These are phyloP conservation scores for Nineta flava DNA, from an alignment of 2,888 invertebrate genomes.

Conservation along the genomic window DNA sequence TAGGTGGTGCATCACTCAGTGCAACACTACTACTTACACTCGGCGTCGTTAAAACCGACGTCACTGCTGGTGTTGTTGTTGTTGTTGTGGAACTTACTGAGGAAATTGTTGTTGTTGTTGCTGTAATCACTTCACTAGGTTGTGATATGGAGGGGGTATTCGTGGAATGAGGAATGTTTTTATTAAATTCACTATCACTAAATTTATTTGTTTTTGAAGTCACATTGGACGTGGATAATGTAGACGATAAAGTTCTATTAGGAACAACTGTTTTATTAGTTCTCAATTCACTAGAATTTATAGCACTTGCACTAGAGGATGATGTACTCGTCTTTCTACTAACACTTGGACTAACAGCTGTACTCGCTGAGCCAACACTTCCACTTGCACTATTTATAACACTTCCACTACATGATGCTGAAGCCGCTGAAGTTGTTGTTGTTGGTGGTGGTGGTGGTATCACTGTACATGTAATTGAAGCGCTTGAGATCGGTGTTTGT, in stretches of 20 bases:
- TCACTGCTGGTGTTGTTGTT: neutral
- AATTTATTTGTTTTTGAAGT: neutral
- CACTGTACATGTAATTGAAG: conserved; percentile 4
- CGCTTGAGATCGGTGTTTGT: conserved; percentile 2
- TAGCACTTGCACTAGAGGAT: no score
- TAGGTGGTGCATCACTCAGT: no score
- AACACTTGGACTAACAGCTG: neutral
- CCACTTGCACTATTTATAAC: conserved; percentile 2
- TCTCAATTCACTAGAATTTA: no score
- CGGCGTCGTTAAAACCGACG: no score
- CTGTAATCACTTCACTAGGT: conserved; percentile 8
- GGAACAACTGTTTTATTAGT: no score
- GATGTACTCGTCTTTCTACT: neutral
- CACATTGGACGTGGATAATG: neutral
- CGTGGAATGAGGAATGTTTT: conserved; percentile 1
- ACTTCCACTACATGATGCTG: conserved; percentile 1
- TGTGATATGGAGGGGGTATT: neutral
- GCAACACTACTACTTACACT: no score
- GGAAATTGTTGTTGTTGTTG: neutral
- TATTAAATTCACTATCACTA: conserved; percentile 4
- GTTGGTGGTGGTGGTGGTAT: neutral
- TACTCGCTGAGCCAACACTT: neutral
- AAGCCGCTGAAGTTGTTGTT: neutral
- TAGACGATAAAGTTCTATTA: no score
- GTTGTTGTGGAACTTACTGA: neutral